Evolutionary conservation across 2,113 vertebrate genomes (phyloP).

Genomic region (Sinocyclocheilus maitianheensis): DNA sequence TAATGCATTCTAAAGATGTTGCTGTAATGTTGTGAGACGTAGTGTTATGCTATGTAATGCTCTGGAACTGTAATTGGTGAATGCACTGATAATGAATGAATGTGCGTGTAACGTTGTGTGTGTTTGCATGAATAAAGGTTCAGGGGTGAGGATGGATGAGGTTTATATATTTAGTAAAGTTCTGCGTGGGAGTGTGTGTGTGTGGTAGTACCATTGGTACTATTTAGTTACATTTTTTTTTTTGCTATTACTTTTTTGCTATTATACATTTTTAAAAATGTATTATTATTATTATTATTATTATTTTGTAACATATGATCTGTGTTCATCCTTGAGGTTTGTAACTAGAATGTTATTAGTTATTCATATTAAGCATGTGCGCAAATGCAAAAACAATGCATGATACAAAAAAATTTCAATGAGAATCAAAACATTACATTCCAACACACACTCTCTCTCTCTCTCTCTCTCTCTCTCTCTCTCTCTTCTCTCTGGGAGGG

Average conservation of each 20-base stretch:
- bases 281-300: no score
- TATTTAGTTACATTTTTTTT: no score
- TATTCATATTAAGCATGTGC: not conserved
- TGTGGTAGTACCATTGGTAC: not conserved
- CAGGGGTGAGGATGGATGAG: no score
- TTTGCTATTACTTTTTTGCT: no score
- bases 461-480: slow-evolving; percentile 57
- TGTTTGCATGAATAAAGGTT: no score
- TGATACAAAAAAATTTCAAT: slow-evolving; percentile 21
- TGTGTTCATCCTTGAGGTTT: not conserved
- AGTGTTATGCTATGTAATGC: no score
- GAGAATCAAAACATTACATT: slow-evolving; percentile 46
- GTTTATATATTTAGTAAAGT: no score
- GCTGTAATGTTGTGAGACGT: no score
- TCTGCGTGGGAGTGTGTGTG: not conserved
- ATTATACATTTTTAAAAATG: not conserved
- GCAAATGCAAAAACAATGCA: slow-evolving; percentile 25
- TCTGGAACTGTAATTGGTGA: no score
- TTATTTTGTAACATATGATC: not conserved
- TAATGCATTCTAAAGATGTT: no score
- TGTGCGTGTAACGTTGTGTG: no score
- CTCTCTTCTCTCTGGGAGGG: slow-evolving; percentile 83
- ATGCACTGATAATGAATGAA: no score
- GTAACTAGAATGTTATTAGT: not conserved
- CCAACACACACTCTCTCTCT: slow-evolving; percentile 61